Evolutionary conservation across 2,113 vertebrate genomes (phyloP).

Genomic region (Penelope pileata): DNA sequence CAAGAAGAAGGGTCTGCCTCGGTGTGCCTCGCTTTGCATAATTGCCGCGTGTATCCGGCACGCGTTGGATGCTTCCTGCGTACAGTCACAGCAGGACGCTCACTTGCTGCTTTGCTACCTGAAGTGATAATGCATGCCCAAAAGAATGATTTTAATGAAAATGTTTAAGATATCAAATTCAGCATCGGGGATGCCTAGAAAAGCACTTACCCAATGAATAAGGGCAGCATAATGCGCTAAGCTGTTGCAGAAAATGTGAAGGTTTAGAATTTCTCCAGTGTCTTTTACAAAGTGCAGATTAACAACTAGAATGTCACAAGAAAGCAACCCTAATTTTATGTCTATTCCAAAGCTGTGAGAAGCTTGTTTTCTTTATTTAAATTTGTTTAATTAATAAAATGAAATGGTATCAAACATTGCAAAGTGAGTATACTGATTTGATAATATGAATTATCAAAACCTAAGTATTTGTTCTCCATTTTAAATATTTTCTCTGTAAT

Average conservation of each 20-base stretch:
- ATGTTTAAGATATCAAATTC: slow-evolving; percentile 48
- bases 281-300: neutral
- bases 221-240: neutral
- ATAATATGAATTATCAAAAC: neutral
- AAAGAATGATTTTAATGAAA: slow-evolving; percentile 47
- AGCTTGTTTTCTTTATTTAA: neutral
- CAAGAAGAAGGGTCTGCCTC: neutral
- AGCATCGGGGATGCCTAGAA: slow-evolving; percentile 6
- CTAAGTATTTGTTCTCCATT: neutral
- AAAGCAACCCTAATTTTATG: neutral
- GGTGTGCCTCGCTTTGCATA: neutral
- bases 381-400: neutral
- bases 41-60: fast-evolving
- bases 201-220: neutral
- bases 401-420: neutral
- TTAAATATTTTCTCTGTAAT: neutral
- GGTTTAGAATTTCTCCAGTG: neutral
- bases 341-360: neutral
- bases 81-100: neutral
- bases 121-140: slow-evolving; percentile 42
- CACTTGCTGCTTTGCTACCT: slow-evolving; percentile 15
- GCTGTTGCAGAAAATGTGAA: neutral
- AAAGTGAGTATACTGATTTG: neutral
- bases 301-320: neutral
- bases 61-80: neutral